Base-by-base conservation (phyloP, 2,113 vertebrate genomes). In the Elephas maximus region DNA sequence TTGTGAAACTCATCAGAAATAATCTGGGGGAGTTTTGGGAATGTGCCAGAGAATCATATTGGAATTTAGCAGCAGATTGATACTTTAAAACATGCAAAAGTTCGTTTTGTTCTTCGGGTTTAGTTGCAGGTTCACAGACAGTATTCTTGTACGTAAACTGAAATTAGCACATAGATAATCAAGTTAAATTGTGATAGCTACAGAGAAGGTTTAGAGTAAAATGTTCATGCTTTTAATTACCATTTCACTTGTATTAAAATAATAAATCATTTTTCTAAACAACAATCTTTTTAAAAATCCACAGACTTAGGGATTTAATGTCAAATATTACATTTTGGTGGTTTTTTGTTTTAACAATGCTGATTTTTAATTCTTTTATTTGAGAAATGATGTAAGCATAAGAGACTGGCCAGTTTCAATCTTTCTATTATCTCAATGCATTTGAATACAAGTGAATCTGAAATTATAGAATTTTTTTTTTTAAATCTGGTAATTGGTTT, bases 1-100 rank as follows among this genome's bases (percentile, higher is more conserved):
- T 94, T 93, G 67, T 74, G 37, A 87, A 53, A 4, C 30, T 94
- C 71, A 88, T n/a, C 28, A 90, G 24, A 11, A 69, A 48, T 90
- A 87, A 76, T 2, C 20, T 90, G 17, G 7, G 6, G 3, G 77
- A 69, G n/a, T 63, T 97, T 88, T 51, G 28, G n/a, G 84, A 77
- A 30, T 77, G 76, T 90, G 95, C 48, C 37, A 69, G 23, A 87
- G 15, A 80, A 37, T 45, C 14, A 80, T 88, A 28, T 63, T 88
- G 53, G 93, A 74, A 81, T 88, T 92, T 86, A 84, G 90, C 78
- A 88, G 4, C 11, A 92, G 41, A 78, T 45, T 69, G 18, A 79
- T 41, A 90, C 0, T 76, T 94, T 69, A 76, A 84, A 57, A n/a
- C 14, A 83, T 83, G 1, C 14, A 83, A 92, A 90, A 92, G 1